A percentile compares a stretch with the other conserved stretches of the same genome.
phyloP scores from a whole-genome alignment of 2,113 vertebrate species.

The Alligator mississippiensis region DNA sequence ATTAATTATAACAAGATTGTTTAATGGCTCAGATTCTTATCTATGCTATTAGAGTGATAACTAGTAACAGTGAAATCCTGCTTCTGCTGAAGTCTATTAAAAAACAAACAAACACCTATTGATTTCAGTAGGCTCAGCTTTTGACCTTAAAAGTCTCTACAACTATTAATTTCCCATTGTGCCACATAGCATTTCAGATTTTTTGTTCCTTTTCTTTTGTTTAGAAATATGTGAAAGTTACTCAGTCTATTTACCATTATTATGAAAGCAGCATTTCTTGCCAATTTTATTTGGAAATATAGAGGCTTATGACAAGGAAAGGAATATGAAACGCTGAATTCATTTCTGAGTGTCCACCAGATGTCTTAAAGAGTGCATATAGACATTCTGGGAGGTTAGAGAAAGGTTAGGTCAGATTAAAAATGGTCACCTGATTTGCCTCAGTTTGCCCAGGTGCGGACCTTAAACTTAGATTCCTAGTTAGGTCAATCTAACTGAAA shows the following conservation, averaged over 20 bases:
- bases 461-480: no score
- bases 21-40: not conserved
- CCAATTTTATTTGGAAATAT: not conserved
- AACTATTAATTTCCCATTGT: not conserved
- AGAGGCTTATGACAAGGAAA: not conserved
- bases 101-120: not conserved
- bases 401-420: no score
- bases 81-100: not conserved
- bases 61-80: not conserved
- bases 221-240: conserved; percentile 34
- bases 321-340: not conserved
- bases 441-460: not conserved
- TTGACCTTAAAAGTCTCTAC: conserved; percentile 4
- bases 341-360: not conserved
- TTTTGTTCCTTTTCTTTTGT: conserved; percentile 1
- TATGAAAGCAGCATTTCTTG: conserved; percentile 4
- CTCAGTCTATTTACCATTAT: not conserved
- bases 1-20: not conserved
- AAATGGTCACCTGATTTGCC: not conserved
- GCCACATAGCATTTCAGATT: accelerated
- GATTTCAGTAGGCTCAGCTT: not conserved
- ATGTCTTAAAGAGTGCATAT: not conserved
- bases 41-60: not conserved
- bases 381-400: no score
- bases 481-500: no score